Percentiles rank a stretch among this genome's conserved stretches.
Evolutionary conservation across 2,797 vertebrate species (phyloP).

Genomic region (Falco biarmicus): DNA sequence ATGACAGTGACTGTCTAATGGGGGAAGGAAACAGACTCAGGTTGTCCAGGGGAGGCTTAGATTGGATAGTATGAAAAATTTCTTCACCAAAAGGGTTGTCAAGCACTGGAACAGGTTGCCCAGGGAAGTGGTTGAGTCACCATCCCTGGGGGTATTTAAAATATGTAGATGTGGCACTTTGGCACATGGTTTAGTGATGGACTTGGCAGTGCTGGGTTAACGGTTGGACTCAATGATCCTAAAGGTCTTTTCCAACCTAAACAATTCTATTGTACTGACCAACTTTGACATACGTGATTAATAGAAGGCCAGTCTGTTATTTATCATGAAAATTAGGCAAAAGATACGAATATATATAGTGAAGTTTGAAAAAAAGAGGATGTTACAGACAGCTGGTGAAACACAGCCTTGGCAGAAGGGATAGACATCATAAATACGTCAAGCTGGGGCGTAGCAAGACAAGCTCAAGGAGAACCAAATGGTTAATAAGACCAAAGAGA

Average conservation of each 20-base stretch:
- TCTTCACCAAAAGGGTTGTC: neutral
- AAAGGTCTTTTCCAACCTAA: neutral
- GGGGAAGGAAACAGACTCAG: neutral
- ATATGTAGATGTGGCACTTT: neutral
- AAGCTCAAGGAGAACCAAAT: too few species aligned
- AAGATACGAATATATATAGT: too few species aligned
- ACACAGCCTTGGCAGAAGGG: too few species aligned
- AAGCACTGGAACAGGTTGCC: neutral
- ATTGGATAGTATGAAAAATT: neutral
- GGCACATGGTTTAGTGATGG: neutral
- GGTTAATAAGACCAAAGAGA: too few species aligned
- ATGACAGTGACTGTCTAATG: accelerated
- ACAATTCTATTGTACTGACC: neutral
- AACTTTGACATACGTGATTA: too few species aligned
- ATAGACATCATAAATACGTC: too few species aligned
- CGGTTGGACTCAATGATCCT: too few species aligned
- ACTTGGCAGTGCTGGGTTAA: neutral
- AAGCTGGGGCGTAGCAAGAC: too few species aligned
- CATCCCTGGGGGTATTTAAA: neutral
- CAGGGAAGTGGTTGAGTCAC: neutral
- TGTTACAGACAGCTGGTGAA: too few species aligned
- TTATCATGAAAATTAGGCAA: too few species aligned
- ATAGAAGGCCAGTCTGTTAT: too few species aligned
- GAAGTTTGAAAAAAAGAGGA: too few species aligned
- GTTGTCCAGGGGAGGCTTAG: neutral